Evolutionary conservation across 2,888 invertebrate species (phyloP), one percentile per base, ranked within the genome.

Genomic region (Acronicta psi): DNA sequence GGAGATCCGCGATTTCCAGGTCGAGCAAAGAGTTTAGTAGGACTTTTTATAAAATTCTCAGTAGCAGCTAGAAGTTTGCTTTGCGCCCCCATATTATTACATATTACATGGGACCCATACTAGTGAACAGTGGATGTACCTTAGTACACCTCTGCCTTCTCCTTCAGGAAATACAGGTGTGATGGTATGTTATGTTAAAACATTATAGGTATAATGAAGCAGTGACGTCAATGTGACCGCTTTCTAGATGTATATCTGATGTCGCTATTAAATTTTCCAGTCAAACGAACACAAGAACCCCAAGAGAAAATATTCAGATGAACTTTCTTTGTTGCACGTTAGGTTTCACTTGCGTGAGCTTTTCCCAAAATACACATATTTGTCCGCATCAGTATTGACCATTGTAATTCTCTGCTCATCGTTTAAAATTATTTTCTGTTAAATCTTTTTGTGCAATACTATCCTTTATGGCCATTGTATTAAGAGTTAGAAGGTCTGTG

Each of bases 351-450:
- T 45, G 41, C 10, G 41, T 23, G 17, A 20, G 6, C 37, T 64
- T 63, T 61, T 69, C 61, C 45, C 16, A 67, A 67, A 67, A 64
- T 55, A 58, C 13, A 38, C 36, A 41, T 38, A 47, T 65, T 53
- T 54, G 31, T 57, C 23, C 38, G 38, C 29, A 62, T 73, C 25
- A 37, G 42, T 51, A 36, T 38, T 20, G 31, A 44, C 60, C 50
- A 62, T 75, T 77, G 51, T 44, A 51, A 75, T 77, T 77, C 77
- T 53, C 41, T 54, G 44, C 42, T 61, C 68, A 60, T 44, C 45
- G 57, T 40, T 60, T 45, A 13, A 53, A 56, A 43, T 42, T 54
- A 46, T 56, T 47, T 59, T 31, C 16, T 40, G 37, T 46, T 14
- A 10, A 1, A 7, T 49, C 18, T 13, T 10, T 18, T 41, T 23